Evolutionary conservation across 1,140 invertebrate species (phyloP).

Genomic region (Diabrotica undecimpunctata): DNA sequence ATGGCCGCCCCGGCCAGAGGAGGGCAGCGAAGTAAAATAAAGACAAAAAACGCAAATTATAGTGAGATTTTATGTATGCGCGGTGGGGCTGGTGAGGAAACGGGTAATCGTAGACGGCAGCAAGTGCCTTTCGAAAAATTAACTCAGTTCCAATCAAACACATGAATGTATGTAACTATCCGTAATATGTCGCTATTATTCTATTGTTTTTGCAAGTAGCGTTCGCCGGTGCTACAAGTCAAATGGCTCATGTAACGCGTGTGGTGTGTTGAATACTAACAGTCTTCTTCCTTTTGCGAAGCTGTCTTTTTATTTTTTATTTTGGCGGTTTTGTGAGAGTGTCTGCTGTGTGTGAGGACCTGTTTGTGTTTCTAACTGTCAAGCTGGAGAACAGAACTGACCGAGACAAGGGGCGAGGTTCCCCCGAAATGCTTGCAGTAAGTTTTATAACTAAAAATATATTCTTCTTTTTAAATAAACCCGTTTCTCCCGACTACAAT

Average conservation of each 20-base stretch:
- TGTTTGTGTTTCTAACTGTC: constrained; percentile 19
- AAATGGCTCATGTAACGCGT: constrained; percentile 18
- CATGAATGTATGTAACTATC: constrained; percentile 42
- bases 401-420: constrained; percentile 45
- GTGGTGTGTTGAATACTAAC: constrained; percentile 27
- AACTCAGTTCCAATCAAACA: constrained; percentile 50
- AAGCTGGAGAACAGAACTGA: constrained; percentile 46
- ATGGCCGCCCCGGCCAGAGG: constrained; percentile 48
- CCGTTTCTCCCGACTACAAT: too few relatives aligned
- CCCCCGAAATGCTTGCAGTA: constrained; percentile 45
- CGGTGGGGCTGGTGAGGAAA: constrained; percentile 44
- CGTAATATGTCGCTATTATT: background rate
- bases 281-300: constrained; percentile 18
- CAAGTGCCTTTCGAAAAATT: constrained; percentile 44
- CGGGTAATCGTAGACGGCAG: constrained; percentile 43
- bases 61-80: constrained; percentile 47
- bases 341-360: constrained; percentile 10
- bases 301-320: constrained; percentile 24
- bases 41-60: constrained; percentile 48
- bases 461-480: background rate
- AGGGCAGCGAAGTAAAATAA: constrained; percentile 46
- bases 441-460: constrained; percentile 24
- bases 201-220: constrained; percentile 10
- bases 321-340: constrained; percentile 24
- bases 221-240: background rate